These are phyloP conservation scores for Oreotrochilus melanogaster DNA, from an alignment of 2,113 vertebrate genomes.

Conservation along the genomic window DNA sequence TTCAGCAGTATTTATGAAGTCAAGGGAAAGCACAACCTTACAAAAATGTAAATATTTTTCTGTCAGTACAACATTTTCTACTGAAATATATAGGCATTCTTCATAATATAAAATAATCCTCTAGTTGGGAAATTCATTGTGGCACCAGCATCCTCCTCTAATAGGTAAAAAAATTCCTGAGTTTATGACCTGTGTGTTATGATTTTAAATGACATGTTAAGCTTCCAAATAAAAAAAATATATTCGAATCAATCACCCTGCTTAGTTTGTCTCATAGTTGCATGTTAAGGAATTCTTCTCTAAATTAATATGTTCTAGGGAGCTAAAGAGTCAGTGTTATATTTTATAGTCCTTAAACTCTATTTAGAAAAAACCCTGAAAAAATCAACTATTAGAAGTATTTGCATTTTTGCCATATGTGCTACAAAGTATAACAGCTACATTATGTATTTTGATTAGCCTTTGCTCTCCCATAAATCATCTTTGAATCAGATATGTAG, in stretches of 20 bases:
- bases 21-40: not conserved
- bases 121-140: not conserved
- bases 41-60: not conserved
- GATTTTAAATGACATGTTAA: not conserved
- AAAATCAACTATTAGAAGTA: not conserved
- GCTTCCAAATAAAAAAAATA: not conserved
- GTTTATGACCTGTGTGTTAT: not conserved
- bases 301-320: not conserved
- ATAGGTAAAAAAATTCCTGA: not conserved
- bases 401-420: not conserved
- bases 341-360: not conserved
- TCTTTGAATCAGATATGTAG: not conserved
- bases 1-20: not conserved
- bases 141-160: not conserved
- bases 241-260: not conserved
- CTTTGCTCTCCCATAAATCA: accelerated
- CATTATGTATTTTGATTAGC: not conserved
- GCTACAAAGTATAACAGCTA: not conserved
- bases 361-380: not conserved
- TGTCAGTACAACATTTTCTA: not conserved
- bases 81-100: not conserved
- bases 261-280: not conserved
- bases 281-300: not conserved
- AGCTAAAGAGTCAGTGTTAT: not conserved
- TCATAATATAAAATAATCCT: not conserved